phyloP scores from a whole-genome alignment of 2,797 vertebrate species.

The Chrosomus eos region DNA sequence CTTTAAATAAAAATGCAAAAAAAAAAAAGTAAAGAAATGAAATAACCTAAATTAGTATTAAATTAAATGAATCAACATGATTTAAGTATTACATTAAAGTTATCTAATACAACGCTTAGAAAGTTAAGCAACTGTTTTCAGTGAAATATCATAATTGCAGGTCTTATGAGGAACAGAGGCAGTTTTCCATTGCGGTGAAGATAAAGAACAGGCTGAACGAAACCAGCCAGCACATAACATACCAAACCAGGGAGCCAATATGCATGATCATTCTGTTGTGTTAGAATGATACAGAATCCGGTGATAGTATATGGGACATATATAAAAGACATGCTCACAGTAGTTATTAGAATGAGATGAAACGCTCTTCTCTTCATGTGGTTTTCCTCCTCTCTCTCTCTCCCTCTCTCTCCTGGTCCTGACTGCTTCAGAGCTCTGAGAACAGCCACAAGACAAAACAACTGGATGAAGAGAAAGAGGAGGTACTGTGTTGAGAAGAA shows the following conservation, averaged over 20 bases:
- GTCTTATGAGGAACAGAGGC: not conserved
- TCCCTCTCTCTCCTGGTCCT: constrained; percentile 33
- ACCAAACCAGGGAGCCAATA: not conserved
- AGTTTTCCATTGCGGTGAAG: not conserved
- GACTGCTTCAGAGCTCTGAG: not conserved
- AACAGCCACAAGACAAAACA: constrained; percentile 2
- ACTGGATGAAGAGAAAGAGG: not conserved
- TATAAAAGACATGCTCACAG: constrained; percentile 59
- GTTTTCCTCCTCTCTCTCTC: constrained; percentile 51
- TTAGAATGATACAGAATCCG: not conserved
- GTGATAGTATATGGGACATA: not conserved
- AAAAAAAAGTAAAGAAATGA: no score
- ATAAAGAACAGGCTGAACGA: not conserved
- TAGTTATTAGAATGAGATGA: constrained; percentile 55
- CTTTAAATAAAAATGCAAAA: no score
- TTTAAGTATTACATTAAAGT: no score
- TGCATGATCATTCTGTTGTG: rapidly evolving
- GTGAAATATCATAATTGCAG: not conserved
- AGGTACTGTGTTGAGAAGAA: not conserved
- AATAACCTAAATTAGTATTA: no score
- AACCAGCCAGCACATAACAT: not conserved
- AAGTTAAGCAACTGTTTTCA: no score
- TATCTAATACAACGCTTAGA: no score
- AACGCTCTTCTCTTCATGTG: constrained; percentile 66
- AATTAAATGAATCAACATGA: no score